Evolutionary conservation across 2,113 vertebrate genomes (phyloP), one percentile per base, ranked within the genome.

Genomic region (Sakesphorus luctuosus): DNA sequence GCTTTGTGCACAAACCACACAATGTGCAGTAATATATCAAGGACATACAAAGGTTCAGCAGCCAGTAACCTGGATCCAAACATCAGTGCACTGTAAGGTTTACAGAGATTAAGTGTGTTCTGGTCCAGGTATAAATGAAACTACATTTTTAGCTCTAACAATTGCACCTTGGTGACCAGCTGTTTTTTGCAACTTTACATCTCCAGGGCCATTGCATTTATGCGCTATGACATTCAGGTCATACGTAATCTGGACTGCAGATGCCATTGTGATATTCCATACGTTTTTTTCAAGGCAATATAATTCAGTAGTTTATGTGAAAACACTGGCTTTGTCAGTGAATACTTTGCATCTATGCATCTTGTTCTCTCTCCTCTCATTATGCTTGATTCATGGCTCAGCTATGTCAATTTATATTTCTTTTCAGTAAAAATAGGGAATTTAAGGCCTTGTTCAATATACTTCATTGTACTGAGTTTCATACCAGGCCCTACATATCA

Each of bases 191-290:
- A 75, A 10, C 18, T 86, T 78, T 53, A 33, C 25, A 50, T 36
- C 8, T 74, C 28, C 33, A 83, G 38, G 10, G 36, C 18, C 13
- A 44, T 29, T 68, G 10, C 15, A 44, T 2, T 59, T 74, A 8
- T 49, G 40, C 0, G 2, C 35, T 58, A 7, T 28, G 28, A 28
- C 3, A 8, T 5, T 26, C 53, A 40, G 38, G 9, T 6, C 3
- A 4, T 31, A 65, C 55, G 24, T 49, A 28, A 66, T 53, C 38
- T 33, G 56, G 33, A 58, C 29, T 86, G 12, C n/a, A 85, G 38
- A 49, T 58, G 7, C 7, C n/a, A 43, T 4, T n/a, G 33, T 35
- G 59, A 18, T 26, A 61, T 13, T 35, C 5, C 12, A 19, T 4
- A 13, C 4, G 46, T 62, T 9, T 35, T 58, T 67, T 40, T n/a